A percentile compares a stretch with the other conserved stretches of the same genome.
These are phyloP conservation scores for Lymantria monacha DNA, from an alignment of 2,888 invertebrate genomes.

Conservation along the genomic window DNA sequence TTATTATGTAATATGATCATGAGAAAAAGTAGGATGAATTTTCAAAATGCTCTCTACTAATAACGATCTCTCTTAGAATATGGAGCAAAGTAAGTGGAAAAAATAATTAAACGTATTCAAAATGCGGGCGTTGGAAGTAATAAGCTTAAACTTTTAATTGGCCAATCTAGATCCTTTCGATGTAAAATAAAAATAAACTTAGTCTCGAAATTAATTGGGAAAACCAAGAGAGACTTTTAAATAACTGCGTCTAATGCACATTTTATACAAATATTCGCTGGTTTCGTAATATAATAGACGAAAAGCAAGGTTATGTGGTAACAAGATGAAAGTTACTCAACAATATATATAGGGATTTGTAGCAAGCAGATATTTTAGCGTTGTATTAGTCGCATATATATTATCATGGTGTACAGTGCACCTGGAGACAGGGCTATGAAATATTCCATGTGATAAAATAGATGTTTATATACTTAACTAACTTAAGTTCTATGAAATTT, in stretches of 20 bases:
- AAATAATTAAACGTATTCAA: constrained; percentile 53
- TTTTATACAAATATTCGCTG: constrained; percentile 22
- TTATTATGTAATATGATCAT: too few species aligned
- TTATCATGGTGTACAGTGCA: too few species aligned
- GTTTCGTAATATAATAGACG: constrained; percentile 1
- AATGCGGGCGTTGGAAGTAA: constrained; percentile 42
- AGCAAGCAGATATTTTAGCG: neutral
- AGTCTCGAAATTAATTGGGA: constrained; percentile 35
- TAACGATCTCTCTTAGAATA: constrained; percentile 6
- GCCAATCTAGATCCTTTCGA: constrained; percentile 42
- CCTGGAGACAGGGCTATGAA: too few species aligned
- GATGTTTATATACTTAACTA: too few species aligned
- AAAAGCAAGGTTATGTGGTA: neutral
- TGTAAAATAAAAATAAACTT: constrained; percentile 21
- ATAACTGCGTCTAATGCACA: constrained; percentile 20
- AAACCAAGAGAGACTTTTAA: constrained; percentile 29
- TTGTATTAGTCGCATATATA: neutral
- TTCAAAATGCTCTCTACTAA: neutral
- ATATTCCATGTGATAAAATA: too few species aligned
- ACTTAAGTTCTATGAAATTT: too few species aligned
- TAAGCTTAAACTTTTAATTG: constrained; percentile 56
- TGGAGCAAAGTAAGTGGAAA: constrained; percentile 26
- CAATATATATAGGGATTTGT: neutral
- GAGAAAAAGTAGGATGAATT: too few species aligned
- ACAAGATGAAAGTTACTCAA: neutral